These are phyloP conservation scores for Ceratoteleas bidentatus DNA, from an alignment of 1,140 invertebrate genomes.

Conservation along the genomic window DNA sequence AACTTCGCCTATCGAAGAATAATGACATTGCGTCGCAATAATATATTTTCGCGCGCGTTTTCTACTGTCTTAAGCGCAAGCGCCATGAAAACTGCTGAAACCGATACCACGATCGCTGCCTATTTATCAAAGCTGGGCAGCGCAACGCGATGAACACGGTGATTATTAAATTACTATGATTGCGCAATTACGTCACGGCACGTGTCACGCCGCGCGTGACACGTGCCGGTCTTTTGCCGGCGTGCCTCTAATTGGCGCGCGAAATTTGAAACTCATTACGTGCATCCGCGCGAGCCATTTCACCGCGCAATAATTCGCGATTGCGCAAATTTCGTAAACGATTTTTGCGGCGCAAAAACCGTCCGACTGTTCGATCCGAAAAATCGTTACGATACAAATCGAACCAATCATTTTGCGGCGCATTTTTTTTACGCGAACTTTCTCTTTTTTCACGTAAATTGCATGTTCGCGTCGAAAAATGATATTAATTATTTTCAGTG, in stretches of 20 bases:
- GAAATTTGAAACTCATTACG: constrained; percentile 28
- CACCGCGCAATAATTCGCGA: constrained; percentile 26
- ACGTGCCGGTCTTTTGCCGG: neutral
- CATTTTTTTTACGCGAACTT: constrained; percentile 45
- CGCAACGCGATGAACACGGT: constrained; percentile 14
- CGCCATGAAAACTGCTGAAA: constrained; percentile 33
- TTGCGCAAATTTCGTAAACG: constrained; percentile 53
- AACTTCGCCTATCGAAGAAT: too few relatives aligned
- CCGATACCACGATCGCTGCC: constrained; percentile 17
- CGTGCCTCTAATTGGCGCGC: constrained; percentile 11
- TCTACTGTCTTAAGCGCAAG: constrained; percentile 21
- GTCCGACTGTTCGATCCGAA: constrained; percentile 32
- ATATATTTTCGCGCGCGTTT: neutral
- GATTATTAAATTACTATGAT: constrained; percentile 28
- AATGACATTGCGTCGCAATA: too few relatives aligned
- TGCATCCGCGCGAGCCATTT: constrained; percentile 30
- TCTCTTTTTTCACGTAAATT: constrained; percentile 51
- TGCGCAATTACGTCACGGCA: constrained; percentile 24
- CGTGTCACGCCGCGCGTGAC: neutral
- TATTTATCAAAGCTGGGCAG: constrained; percentile 17
- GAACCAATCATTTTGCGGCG: constrained; percentile 21
- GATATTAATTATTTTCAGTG: too few relatives aligned
- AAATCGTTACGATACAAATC: constrained; percentile 45
- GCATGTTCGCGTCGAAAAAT: constrained; percentile 30
- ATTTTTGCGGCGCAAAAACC: constrained; percentile 27